Evolutionary conservation across 2,888 invertebrate species (phyloP).

Genomic region (Agrochola macilenta): DNA sequence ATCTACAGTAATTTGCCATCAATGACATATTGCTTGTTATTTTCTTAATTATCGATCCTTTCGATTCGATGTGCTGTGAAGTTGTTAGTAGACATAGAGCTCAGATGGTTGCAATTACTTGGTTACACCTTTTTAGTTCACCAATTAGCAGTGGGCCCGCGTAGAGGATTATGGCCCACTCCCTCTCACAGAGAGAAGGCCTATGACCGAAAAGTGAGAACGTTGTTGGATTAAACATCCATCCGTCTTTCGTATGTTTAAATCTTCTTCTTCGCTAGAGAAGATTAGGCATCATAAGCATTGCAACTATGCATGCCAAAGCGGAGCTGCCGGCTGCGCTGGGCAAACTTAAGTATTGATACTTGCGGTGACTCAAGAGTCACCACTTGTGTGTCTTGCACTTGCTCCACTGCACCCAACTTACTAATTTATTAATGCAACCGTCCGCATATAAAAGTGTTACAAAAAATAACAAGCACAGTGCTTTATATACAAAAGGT

Average conservation of each 20-base stretch:
- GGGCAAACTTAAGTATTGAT: neutral
- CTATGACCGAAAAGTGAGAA: neutral
- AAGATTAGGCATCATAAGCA: neutral
- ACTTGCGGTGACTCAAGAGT: neutral
- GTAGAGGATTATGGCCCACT: neutral
- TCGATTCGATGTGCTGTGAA: neutral
- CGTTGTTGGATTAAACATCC: neutral
- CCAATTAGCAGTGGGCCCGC: neutral
- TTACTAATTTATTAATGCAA: neutral
- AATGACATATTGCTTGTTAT: conserved; percentile 16
- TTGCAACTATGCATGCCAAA: neutral
- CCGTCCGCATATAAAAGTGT: neutral
- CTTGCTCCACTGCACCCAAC: neutral
- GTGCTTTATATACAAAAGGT: conserved; percentile 14
- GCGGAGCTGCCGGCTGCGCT: no score
- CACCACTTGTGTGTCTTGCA: no score
- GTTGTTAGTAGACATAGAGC: neutral
- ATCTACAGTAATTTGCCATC: neutral
- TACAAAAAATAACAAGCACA: neutral
- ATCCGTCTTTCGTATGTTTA: neutral
- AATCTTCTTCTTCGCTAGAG: neutral
- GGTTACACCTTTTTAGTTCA: neutral
- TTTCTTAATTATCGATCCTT: neutral
- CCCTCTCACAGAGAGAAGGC: neutral
- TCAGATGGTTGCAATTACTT: neutral